A percentile compares a stretch with the other conserved stretches of the same genome.
These are phyloP conservation scores for Folsomia candida DNA, from an alignment of 2,888 invertebrate genomes.

Conservation along the genomic window DNA sequence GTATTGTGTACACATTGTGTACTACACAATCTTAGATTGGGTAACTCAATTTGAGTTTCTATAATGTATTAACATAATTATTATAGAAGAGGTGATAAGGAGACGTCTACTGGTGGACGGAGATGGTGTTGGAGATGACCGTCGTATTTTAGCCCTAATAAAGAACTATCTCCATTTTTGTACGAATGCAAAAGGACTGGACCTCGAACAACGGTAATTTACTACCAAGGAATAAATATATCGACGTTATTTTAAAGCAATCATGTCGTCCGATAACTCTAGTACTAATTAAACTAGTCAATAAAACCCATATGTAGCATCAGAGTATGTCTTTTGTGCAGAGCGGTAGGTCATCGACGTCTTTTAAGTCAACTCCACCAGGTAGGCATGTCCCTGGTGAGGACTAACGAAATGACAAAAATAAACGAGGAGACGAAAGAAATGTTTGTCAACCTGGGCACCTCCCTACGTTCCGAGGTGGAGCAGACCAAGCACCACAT, in stretches of 20 bases:
- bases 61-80: no score
- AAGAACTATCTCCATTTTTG: conserved; percentile 61
- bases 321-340: conserved; percentile 50
- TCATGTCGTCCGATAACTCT: no score
- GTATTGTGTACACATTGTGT: no score
- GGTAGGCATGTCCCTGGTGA: conserved; percentile 82
- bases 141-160: conserved; percentile 77
- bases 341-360: conserved; percentile 71
- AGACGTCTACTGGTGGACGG: conserved; percentile 90
- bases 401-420: conserved; percentile 73
- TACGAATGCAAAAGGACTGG: conserved; percentile 12
- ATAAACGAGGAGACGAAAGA: conserved; percentile 81
- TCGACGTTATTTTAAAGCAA: neutral
- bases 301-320: no score
- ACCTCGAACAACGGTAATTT: conserved; percentile 22
- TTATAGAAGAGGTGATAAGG: conserved; percentile 87
- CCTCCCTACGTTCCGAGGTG: conserved; percentile 75
- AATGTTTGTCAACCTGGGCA: conserved; percentile 75
- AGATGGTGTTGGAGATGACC: conserved; percentile 94
- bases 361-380: conserved; percentile 79
- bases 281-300: no score
- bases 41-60: no score
- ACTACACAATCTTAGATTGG: no score
- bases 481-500: conserved; percentile 77
- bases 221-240: neutral